Evolutionary conservation across 2,888 invertebrate genomes (phyloP).

Genomic region (Pandemis corylana): DNA sequence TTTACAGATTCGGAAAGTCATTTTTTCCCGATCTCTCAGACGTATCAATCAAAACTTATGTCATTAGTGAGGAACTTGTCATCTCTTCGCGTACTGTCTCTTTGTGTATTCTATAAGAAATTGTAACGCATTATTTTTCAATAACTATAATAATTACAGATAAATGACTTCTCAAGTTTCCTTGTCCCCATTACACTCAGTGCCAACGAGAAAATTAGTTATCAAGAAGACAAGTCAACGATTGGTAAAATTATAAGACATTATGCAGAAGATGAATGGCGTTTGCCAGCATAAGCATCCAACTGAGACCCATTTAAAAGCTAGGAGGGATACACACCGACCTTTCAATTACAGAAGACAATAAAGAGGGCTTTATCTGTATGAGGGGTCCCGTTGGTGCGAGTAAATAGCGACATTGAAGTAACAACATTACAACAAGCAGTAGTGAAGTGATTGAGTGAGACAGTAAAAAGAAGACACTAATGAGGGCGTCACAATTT

Average conservation of each 20-base stretch:
- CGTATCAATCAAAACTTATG: constrained; percentile 40
- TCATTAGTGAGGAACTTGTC: constrained; percentile 20
- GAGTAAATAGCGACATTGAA: constrained; percentile 50
- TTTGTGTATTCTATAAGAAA: not conserved
- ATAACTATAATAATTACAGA: not conserved
- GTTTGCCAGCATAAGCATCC: constrained; percentile 62
- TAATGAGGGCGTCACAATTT: no score
- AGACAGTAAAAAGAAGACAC: no score
- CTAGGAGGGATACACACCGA: constrained; percentile 66
- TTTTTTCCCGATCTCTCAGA: constrained; percentile 15
- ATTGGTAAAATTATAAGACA: constrained; percentile 60
- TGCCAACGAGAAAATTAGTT: constrained; percentile 34
- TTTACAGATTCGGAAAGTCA: constrained; percentile 9
- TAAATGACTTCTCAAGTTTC: not conserved
- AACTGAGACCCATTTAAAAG: constrained; percentile 74
- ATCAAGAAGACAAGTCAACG: constrained; percentile 40
- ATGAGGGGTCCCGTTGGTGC: constrained; percentile 52
- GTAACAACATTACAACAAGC: not conserved
- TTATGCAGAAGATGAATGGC: constrained; percentile 61
- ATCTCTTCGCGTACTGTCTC: constrained; percentile 8
- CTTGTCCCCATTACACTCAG: not conserved
- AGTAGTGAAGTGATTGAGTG: not conserved
- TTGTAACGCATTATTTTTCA: not conserved
- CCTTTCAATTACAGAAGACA: constrained; percentile 82
- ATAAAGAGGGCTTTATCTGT: constrained; percentile 76